phyloP scores from a whole-genome alignment of 2,888 invertebrate genomes.

The Electrophaes corylata region DNA sequence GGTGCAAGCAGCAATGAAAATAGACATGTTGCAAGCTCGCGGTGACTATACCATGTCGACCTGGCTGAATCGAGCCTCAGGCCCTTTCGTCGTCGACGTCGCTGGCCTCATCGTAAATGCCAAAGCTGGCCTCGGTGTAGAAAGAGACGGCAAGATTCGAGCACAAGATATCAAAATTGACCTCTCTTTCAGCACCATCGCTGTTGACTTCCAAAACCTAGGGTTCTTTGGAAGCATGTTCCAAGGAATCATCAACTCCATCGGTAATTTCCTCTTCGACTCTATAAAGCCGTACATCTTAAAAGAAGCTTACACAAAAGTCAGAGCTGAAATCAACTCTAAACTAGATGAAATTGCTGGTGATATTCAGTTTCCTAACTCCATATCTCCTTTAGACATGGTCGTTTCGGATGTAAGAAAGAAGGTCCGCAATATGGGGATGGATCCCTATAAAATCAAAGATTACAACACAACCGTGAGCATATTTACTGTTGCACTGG shows the following conservation, averaged over 20 bases:
- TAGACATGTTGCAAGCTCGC: constrained; percentile 88
- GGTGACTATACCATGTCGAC: constrained; percentile 91
- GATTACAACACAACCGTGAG: constrained; percentile 90
- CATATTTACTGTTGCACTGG: constrained; percentile 86
- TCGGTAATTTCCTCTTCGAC: constrained; percentile 92
- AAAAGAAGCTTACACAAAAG: constrained; percentile 89
- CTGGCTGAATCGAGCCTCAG: constrained; percentile 87
- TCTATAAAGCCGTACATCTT: constrained; percentile 94
- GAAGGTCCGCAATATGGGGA: constrained; percentile 85
- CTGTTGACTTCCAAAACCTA: constrained; percentile 92
- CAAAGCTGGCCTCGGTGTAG: constrained; percentile 88
- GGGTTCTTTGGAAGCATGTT: constrained; percentile 89
- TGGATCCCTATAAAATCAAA: constrained; percentile 90
- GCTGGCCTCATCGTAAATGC: constrained; percentile 88
- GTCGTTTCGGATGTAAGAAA: constrained; percentile 90
- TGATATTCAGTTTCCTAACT: constrained; percentile 91
- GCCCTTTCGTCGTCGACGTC: constrained; percentile 91
- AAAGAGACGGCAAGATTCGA: constrained; percentile 89
- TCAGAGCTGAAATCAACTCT: constrained; percentile 89
- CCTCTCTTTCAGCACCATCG: constrained; percentile 89
- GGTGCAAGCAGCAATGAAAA: constrained; percentile 89
- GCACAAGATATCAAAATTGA: constrained; percentile 92
- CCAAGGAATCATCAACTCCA: constrained; percentile 91
- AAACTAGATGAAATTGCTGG: constrained; percentile 88
- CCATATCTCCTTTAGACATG: constrained; percentile 93